Conservation (phyloP, 2,113 vertebrate species). For the Protomyctophum bolini region DNA sequence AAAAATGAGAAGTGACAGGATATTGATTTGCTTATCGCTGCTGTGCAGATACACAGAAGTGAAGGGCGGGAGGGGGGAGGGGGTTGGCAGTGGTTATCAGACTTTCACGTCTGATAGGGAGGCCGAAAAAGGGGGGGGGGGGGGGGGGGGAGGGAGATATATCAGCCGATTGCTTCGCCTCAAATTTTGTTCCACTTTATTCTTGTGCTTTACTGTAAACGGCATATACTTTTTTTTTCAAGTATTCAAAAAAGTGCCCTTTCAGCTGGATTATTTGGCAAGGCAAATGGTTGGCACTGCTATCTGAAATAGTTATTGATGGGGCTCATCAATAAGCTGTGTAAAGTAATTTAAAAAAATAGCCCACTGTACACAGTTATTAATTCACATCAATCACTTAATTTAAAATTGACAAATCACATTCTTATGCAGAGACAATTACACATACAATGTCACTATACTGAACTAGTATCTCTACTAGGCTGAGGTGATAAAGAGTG, state of each 20-base stretch:
- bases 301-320: constrained; percentile 69
- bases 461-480: too few species aligned
- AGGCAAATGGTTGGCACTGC: constrained; percentile 21
- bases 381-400: constrained; percentile 49
- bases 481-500: too few species aligned
- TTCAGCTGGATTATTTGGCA: constrained; percentile 54
- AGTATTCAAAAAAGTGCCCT: constrained; percentile 63
- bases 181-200: constrained; percentile 78
- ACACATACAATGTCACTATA: too few species aligned
- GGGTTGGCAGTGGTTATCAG: constrained; percentile 77
- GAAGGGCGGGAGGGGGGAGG: constrained; percentile 63
- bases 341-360: constrained; percentile 63
- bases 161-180: constrained; percentile 78
- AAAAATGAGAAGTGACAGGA: constrained; percentile 86
- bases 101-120: constrained; percentile 78
- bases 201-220: constrained; percentile 69
- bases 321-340: constrained; percentile 57
- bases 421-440: constrained; percentile 7
- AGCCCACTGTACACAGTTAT: constrained; percentile 47
- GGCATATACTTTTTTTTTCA: constrained; percentile 55
- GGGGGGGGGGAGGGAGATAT: constrained; percentile 66
- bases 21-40: constrained; percentile 86
- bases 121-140: constrained; percentile 55
- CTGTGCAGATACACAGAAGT: constrained; percentile 82
- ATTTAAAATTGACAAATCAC: constrained; percentile 41